phyloP scores from a whole-genome alignment of 2,888 invertebrate genomes.

The Notodonta dromedarius region DNA sequence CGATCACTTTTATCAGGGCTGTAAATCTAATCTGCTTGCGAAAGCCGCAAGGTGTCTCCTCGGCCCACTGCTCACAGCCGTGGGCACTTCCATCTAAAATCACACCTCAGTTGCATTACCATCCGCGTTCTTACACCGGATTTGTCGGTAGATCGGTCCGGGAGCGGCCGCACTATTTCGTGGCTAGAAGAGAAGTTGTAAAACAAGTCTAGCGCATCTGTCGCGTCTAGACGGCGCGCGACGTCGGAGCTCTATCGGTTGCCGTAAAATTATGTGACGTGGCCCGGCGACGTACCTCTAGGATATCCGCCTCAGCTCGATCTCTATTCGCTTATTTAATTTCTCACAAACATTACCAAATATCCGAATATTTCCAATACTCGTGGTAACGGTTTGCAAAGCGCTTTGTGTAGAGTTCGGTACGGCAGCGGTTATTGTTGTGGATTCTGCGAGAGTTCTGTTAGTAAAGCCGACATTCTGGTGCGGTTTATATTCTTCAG shows the following conservation, averaged over 20 bases:
- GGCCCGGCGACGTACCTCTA: constrained; percentile 52
- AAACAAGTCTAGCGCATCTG: constrained; percentile 68
- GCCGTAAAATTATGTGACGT: constrained; percentile 78
- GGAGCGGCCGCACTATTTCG: constrained; percentile 36
- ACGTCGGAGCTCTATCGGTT: constrained; percentile 70
- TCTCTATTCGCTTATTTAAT: constrained; percentile 53
- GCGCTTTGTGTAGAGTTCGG: constrained; percentile 1
- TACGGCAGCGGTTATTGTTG: background rate
- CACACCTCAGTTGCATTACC: constrained; percentile 59
- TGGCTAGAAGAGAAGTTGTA: constrained; percentile 54
- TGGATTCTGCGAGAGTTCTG: constrained; percentile 2
- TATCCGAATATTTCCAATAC: constrained; percentile 16
- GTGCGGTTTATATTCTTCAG: background rate
- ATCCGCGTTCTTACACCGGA: constrained; percentile 57
- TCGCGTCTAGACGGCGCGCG: constrained; percentile 79
- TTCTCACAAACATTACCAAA: constrained; percentile 36
- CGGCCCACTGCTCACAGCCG: constrained; percentile 45
- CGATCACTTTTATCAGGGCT: constrained; percentile 54
- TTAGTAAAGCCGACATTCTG: constrained; percentile 1
- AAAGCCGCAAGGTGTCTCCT: constrained; percentile 36
- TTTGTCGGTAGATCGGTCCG: constrained; percentile 62
- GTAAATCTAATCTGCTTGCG: constrained; percentile 58
- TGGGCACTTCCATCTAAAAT: constrained; percentile 56
- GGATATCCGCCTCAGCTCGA: constrained; percentile 59
- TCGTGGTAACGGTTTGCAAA: constrained; percentile 15